Evolutionary conservation across 2,888 invertebrate genomes (phyloP).

Genomic region (Andrena dorsata): DNA sequence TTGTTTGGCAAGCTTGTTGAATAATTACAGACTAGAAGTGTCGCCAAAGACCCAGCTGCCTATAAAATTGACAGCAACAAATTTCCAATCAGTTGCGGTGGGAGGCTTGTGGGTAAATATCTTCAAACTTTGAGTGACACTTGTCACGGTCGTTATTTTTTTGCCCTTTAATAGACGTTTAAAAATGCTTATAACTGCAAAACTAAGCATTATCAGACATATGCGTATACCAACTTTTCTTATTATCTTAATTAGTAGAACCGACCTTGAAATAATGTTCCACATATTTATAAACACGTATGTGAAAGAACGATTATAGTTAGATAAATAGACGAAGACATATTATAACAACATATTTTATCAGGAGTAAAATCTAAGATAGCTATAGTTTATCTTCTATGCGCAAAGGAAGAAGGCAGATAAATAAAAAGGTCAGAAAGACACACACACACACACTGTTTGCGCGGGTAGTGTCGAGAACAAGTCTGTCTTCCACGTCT

Average conservation of each 20-base stretch:
- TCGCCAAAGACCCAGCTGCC: constrained; percentile 71
- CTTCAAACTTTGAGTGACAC: not conserved
- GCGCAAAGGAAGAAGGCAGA: not conserved
- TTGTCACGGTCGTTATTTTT: not conserved
- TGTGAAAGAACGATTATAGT: too few species aligned
- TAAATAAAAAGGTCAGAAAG: not conserved
- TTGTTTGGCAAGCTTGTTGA: constrained; percentile 63
- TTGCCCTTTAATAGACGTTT: too few species aligned
- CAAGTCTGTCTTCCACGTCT: constrained; percentile 45
- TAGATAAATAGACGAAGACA: not conserved
- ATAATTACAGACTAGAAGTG: constrained; percentile 66
- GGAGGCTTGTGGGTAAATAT: constrained; percentile 71
- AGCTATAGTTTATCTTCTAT: not conserved
- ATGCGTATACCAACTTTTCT: too few species aligned
- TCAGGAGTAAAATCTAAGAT: too few species aligned
- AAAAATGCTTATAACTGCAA: too few species aligned
- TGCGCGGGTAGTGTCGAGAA: constrained; percentile 8
- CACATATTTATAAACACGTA: too few species aligned
- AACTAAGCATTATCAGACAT: too few species aligned
- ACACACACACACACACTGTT: not conserved
- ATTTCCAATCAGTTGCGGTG: not conserved
- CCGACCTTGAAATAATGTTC: too few species aligned
- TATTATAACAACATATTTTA: too few species aligned
- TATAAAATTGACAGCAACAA: constrained; percentile 28
- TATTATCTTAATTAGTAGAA: too few species aligned